Evolutionary conservation across 2,113 vertebrate species (phyloP), one percentile per base, ranked within the genome.

Genomic region (Psammodynastes pulverulentus): DNA sequence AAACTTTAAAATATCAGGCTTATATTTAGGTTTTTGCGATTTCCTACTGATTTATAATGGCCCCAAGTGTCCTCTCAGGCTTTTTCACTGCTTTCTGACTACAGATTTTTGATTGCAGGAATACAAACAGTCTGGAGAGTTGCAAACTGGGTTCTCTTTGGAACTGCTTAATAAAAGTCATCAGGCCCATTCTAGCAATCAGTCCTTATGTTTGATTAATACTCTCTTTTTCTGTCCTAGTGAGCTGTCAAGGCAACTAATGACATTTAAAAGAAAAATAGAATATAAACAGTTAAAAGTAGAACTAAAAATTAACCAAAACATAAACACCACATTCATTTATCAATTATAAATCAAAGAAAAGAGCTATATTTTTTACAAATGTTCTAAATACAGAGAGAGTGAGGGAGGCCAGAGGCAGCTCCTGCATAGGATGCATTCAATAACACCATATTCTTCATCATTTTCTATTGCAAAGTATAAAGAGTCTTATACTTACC

Each of bases 21-120:
- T 54, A 56, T 85, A 85, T 91, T 91, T 91, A 91, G 39, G 24
- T 91, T 85, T 91, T 85, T 56, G 72, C 52, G 46, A 17, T 85
- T 85, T 85, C 79, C 53, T 39, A 46, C 43, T 91, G 90, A 91
- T 52, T 85, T 91, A 46, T 26, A 34, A 46, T 56, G 72, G 72
- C 34, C 67, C 67, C 67, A 52, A 84, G 67, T 54, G 67, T 53
- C 52, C 23, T 17, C 34, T 90, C 53, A 84, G 72, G 39, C 51
- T 90, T 8, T 29, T 39, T 46, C 15, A 26, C 45, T 43, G 12
- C 85, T 46, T 85, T 85, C 43, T 46, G 58, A 39, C 51, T 91
- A 39, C n/a, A 79, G 72, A 52, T 91, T 54, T 84, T 56, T 85
- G 79, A 56, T 85, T 85, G 39, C 39, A 56, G 51, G 4, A 19